A percentile compares a stretch with the other conserved stretches of the same genome.
Evolutionary conservation across 2,888 invertebrate species (phyloP).

Genomic region (Plutella xylostella): DNA sequence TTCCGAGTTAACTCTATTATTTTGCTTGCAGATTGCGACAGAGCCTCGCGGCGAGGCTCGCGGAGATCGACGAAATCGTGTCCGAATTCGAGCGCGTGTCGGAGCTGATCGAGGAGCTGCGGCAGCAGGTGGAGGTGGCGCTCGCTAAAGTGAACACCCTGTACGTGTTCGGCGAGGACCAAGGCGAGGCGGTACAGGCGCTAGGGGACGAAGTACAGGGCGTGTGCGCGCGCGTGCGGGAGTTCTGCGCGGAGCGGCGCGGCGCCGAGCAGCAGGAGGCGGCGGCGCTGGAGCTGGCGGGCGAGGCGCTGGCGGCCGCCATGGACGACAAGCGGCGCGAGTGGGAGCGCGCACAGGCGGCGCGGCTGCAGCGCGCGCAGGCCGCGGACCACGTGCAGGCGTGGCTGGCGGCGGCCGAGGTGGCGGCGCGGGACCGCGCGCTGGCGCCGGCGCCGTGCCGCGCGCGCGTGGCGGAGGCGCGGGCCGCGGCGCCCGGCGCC

Average conservation of each 20-base stretch:
- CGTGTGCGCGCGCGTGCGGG: conserved; percentile 67
- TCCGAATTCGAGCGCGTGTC: conserved; percentile 81
- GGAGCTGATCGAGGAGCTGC: conserved; percentile 76
- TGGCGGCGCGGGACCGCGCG: conserved; percentile 84
- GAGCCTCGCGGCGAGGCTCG: conserved; percentile 80
- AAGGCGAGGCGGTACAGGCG: conserved; percentile 69
- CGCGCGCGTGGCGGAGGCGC: conserved; percentile 81
- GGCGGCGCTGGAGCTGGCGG: conserved; percentile 83
- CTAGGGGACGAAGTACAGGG: conserved; percentile 70
- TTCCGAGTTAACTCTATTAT: conserved; percentile 12
- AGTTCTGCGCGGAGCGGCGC: conserved; percentile 70
- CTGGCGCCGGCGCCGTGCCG: conserved; percentile 81
- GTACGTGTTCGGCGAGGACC: conserved; percentile 83
- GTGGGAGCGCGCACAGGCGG: conserved; percentile 86
- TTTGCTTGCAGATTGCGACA: conserved; percentile 80
- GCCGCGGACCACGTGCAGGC: conserved; percentile 85
- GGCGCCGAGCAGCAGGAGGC: conserved; percentile 85
- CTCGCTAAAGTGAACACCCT: conserved; percentile 76
- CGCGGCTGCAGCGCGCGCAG: conserved; percentile 81
- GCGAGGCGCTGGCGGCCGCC: conserved; percentile 80
- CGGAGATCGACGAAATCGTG: conserved; percentile 80
- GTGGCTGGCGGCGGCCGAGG: conserved; percentile 88
- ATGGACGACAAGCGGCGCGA: conserved; percentile 92
- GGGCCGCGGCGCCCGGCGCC: conserved; percentile 78
- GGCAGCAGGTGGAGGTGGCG: conserved; percentile 74